These are phyloP conservation scores for Sylvietta virens DNA, from an alignment of 2,113 vertebrate genomes.

Conservation along the genomic window DNA sequence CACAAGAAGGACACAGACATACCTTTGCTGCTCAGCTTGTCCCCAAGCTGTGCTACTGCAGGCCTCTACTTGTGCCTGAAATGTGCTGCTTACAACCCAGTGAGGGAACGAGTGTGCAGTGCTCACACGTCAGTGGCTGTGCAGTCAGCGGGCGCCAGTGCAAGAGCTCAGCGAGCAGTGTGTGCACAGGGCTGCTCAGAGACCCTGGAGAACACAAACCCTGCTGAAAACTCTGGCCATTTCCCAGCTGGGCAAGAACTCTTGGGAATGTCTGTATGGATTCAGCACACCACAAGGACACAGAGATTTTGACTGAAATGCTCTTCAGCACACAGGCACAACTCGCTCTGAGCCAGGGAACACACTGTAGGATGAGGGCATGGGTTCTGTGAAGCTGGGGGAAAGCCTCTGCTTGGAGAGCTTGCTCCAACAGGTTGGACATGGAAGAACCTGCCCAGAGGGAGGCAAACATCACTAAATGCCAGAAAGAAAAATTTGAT, in stretches of 20 bases:
- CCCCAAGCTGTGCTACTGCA: background rate
- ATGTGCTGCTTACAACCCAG: background rate
- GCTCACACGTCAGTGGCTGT: accelerated
- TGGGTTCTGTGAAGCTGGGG: accelerated
- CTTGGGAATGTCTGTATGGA: background rate
- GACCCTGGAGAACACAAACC: background rate
- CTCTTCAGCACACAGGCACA: background rate
- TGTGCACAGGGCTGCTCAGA: accelerated
- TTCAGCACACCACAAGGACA: background rate
- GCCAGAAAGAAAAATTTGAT: background rate
- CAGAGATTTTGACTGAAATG: background rate
- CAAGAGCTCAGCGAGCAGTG: background rate
- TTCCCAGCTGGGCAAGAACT: background rate
- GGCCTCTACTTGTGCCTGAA: background rate
- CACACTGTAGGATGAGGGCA: no score
- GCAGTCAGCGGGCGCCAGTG: no score
- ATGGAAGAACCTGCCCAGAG: background rate
- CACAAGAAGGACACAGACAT: background rate
- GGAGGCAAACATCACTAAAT: background rate
- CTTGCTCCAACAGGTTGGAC: background rate
- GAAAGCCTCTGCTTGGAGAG: background rate
- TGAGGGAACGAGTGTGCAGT: background rate
- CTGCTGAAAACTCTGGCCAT: background rate
- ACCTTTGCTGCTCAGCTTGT: background rate
- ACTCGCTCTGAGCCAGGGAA: background rate